These are phyloP conservation scores for Pandemis cinnamomeana DNA, from an alignment of 2,888 invertebrate genomes.

Conservation along the genomic window DNA sequence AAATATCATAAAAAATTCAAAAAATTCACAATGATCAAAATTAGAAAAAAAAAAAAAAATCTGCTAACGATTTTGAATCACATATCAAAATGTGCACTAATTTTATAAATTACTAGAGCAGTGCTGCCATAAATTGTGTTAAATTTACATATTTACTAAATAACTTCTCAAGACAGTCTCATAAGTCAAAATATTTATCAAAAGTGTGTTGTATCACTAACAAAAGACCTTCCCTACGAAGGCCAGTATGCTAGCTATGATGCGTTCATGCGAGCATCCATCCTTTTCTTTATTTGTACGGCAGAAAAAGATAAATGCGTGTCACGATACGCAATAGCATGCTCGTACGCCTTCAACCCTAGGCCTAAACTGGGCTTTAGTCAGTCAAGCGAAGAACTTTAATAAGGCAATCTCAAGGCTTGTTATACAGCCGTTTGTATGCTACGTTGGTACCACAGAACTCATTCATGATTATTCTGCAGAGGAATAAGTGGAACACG, in stretches of 20 bases:
- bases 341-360: neutral
- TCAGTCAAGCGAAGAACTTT: slow-evolving; percentile 34
- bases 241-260: slow-evolving; percentile 3
- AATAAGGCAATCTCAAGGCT: slow-evolving; percentile 79
- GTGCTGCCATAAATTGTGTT: too few species aligned
- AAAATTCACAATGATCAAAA: too few species aligned
- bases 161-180: neutral
- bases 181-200: neutral
- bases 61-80: too few species aligned
- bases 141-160: too few species aligned
- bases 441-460: slow-evolving; percentile 90
- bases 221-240: slow-evolving; percentile 3
- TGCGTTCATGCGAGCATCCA: neutral
- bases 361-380: slow-evolving; percentile 15
- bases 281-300: neutral
- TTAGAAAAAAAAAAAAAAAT: too few species aligned
- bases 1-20: too few species aligned
- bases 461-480: slow-evolving; percentile 95
- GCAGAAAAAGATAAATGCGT: neutral
- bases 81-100: too few species aligned
- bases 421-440: slow-evolving; percentile 88
- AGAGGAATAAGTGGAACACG: slow-evolving; percentile 96
- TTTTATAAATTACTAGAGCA: too few species aligned
- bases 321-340: slow-evolving; percentile 1
- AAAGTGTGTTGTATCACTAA: neutral